Base-by-base conservation (phyloP, 2,888 invertebrate species). In the Lochmaea crataegi region DNA sequence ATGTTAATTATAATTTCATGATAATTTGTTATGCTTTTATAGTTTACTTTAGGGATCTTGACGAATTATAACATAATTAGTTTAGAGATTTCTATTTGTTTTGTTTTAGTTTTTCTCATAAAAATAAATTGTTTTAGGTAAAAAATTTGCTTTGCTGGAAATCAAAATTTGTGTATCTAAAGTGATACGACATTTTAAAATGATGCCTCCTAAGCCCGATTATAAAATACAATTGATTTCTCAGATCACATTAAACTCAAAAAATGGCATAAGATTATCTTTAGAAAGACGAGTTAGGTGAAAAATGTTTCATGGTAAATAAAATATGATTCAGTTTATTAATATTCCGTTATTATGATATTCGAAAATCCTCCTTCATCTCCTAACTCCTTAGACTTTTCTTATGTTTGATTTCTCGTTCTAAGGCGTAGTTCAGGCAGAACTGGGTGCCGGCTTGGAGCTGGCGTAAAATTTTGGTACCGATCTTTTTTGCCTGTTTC, bases 81-180 rank as follows among this genome's bases (percentile, higher is more conserved):
- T 26, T 32, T 32, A 5, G 26, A 32, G 26, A 2, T 5, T 5
- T 32, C 4, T 32, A 4, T 32, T 32, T 5, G 7, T 0, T 7
- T 32, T 32, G 5, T 6, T 32, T 32, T 1, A 7, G 32, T 32
- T 32, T 32, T 32, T 32, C 32, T 32, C 32, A 14, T 56, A 64
- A n/a, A 32, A 14, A 57, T n/a, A n/a, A 41, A 22, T 38, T 68
- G 18, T 58, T 56, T 67, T 60, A 77, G 76, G 75, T 51, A 73
- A 72, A 32, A 76, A 76, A 69, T 75, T 73, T 63, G 74, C 76
- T 4, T 56, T 73, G 56, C 48, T 76, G 38, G 38, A 76, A 71
- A 75, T 76, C 65, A 76, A 76, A 65, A 69, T 63, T 56, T 75
- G 73, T 26, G 64, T 76, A 12, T 75, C 75, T 12, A 75, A 75